Evolutionary conservation across 1,140 invertebrate genomes (phyloP).

Genomic region (Riptortus pedestris): DNA sequence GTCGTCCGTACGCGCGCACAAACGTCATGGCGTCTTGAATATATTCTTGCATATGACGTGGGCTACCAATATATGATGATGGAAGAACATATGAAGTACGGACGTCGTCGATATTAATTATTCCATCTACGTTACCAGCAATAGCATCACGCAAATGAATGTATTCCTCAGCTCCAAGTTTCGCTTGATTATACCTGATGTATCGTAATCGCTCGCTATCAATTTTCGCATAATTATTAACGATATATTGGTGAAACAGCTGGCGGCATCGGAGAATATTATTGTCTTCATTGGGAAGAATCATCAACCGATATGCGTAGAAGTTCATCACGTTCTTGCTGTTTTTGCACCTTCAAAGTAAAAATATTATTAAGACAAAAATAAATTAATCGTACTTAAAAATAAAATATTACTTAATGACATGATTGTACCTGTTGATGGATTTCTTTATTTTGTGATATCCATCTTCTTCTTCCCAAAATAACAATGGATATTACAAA

Average conservation of each 20-base stretch:
- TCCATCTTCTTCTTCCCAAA: neutral
- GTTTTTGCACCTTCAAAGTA: too few species aligned
- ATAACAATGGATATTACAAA: neutral
- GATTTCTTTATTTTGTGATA: too few species aligned
- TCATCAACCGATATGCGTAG: too few species aligned
- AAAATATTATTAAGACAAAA: too few species aligned
- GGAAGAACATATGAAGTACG: conserved; percentile 36
- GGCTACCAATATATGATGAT: conserved; percentile 36
- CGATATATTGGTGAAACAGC: too few species aligned
- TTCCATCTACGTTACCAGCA: conserved; percentile 25
- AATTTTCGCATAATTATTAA: conserved; percentile 11
- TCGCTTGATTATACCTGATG: neutral
- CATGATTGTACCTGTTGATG: too few species aligned
- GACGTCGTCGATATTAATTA: conserved; percentile 16
- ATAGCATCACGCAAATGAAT: conserved; percentile 35
- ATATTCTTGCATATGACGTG: conserved; percentile 38
- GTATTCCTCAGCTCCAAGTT: conserved; percentile 23
- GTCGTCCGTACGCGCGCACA: conserved; percentile 35
- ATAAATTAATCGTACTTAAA: too few species aligned
- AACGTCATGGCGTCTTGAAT: conserved; percentile 41
- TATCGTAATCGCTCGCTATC: neutral
- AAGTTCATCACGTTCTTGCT: too few species aligned
- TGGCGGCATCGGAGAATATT: too few species aligned
- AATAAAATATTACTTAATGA: too few species aligned
- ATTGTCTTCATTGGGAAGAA: too few species aligned